Percentiles rank a stretch among this genome's conserved stretches.
phyloP scores from a whole-genome alignment of 2,888 invertebrate species.

The Conchocele bisecta region DNA sequence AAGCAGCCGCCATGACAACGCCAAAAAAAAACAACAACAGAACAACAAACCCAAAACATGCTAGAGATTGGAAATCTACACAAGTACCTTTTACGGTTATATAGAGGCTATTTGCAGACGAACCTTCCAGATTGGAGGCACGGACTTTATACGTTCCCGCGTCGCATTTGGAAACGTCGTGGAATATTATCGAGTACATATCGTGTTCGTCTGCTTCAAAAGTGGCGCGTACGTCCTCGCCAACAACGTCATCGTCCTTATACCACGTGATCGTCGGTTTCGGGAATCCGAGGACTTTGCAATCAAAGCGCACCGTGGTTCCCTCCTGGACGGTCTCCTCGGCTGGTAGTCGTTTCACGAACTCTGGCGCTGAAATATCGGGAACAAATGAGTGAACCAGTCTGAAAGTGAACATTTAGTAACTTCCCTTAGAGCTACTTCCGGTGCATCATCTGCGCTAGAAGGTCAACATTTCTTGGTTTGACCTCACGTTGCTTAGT shows the following conservation, averaged over 20 bases:
- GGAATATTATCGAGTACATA: constrained; percentile 63
- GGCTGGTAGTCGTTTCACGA: constrained; percentile 66
- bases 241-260: constrained; percentile 68
- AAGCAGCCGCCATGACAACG: too few relatives aligned
- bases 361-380: constrained; percentile 74
- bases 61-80: constrained; percentile 11
- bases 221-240: constrained; percentile 60
- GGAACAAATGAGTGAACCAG: too few relatives aligned
- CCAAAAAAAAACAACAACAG: too few relatives aligned
- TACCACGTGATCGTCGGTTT: constrained; percentile 69
- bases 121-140: constrained; percentile 75
- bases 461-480: too few relatives aligned
- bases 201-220: constrained; percentile 63
- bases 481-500: too few relatives aligned
- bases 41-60: too few relatives aligned
- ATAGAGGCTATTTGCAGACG: constrained; percentile 71
- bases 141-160: constrained; percentile 73
- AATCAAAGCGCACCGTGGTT: constrained; percentile 64
- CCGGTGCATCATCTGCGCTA: too few relatives aligned
- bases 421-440: too few relatives aligned
- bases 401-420: too few relatives aligned
- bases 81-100: constrained; percentile 72
- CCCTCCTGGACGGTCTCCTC: constrained; percentile 73
- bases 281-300: constrained; percentile 72
- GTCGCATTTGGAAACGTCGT: constrained; percentile 70